A percentile compares a stretch with the other conserved stretches of the same genome.
These are phyloP conservation scores for Solea solea DNA, from an alignment of 2,113 vertebrate species.

Conservation along the genomic window DNA sequence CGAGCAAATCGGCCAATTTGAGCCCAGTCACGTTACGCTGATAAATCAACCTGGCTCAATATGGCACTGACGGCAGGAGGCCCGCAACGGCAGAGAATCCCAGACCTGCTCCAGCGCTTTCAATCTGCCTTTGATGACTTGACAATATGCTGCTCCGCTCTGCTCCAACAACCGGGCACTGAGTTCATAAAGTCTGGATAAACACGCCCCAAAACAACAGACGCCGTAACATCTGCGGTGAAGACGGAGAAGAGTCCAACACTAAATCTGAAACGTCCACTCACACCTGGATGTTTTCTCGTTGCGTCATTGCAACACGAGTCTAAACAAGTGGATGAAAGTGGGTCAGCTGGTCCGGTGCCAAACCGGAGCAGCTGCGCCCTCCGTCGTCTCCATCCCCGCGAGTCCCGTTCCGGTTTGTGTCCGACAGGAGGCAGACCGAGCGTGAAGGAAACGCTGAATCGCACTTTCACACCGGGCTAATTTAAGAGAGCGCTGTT, in stretches of 20 bases:
- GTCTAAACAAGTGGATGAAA: conserved; percentile 43
- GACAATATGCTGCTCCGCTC: conserved; percentile 53
- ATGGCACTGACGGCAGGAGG: conserved; percentile 19
- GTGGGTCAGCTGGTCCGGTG: conserved; percentile 54
- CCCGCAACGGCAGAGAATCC: conserved; percentile 7
- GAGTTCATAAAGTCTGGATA: conserved; percentile 64
- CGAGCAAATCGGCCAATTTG: conserved; percentile 31
- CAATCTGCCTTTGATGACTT: conserved; percentile 53
- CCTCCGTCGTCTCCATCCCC: conserved; percentile 36
- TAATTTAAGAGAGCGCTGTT: conserved; percentile 63
- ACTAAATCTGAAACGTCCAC: not conserved
- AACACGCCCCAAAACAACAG: conserved; percentile 39
- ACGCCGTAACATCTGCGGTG: conserved; percentile 35
- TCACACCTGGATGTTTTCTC: too few species aligned
- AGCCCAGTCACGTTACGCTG: conserved; percentile 34
- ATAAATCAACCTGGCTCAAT: conserved; percentile 61
- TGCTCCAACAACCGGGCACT: conserved; percentile 43
- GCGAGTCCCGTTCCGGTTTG: conserved; percentile 4
- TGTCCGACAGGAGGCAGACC: not conserved
- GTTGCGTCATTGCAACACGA: too few species aligned
- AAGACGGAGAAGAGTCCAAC: not conserved
- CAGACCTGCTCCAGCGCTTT: conserved; percentile 25
- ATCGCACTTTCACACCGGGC: conserved; percentile 43
- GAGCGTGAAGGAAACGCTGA: conserved; percentile 47
- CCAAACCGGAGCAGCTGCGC: conserved; percentile 24